Conservation (phyloP, 2,797 vertebrate genomes). For the Trachurus trachurus region DNA sequence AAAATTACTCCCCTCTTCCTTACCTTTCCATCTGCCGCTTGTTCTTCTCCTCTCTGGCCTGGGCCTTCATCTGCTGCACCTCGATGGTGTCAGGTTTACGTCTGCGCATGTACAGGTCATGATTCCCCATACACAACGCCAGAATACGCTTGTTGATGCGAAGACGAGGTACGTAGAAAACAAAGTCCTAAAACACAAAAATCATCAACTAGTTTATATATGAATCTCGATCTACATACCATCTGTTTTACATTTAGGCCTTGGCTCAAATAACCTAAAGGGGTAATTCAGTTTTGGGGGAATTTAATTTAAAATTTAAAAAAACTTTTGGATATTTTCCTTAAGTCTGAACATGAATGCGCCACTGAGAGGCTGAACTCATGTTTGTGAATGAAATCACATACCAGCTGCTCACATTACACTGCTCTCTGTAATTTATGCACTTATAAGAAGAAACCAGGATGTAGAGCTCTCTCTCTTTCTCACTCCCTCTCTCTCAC, state of each 20-base stretch:
- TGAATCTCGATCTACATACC: slow-evolving; percentile 10
- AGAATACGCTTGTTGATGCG: slow-evolving; percentile 98
- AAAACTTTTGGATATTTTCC: slow-evolving; percentile 31
- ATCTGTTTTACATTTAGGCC: slow-evolving; percentile 20
- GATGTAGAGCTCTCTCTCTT: slow-evolving; percentile 32
- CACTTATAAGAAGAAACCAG: slow-evolving; percentile 31
- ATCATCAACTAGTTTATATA: neutral
- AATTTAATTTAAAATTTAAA: neutral
- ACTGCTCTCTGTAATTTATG: slow-evolving; percentile 50
- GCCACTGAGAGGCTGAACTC: slow-evolving; percentile 43
- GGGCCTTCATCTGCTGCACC: slow-evolving; percentile 99
- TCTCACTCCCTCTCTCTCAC: slow-evolving; percentile 17
- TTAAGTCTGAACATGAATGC: slow-evolving; percentile 37
- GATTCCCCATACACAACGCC: slow-evolving; percentile 98
- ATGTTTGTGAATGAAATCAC: slow-evolving; percentile 60
- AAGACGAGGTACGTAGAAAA: slow-evolving; percentile 96
- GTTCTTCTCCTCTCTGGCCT: slow-evolving; percentile 96
- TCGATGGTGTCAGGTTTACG: slow-evolving; percentile 98
- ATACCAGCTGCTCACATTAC: slow-evolving; percentile 54
- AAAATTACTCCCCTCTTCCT: slow-evolving; percentile 38
- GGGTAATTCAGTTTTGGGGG: slow-evolving; percentile 20
- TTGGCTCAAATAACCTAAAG: slow-evolving; percentile 18
- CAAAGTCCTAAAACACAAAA: slow-evolving; percentile 90
- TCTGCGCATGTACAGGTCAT: slow-evolving; percentile 97
- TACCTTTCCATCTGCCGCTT: slow-evolving; percentile 98